phyloP scores from a whole-genome alignment of 2,888 invertebrate species.

The Polietes domitor region DNA sequence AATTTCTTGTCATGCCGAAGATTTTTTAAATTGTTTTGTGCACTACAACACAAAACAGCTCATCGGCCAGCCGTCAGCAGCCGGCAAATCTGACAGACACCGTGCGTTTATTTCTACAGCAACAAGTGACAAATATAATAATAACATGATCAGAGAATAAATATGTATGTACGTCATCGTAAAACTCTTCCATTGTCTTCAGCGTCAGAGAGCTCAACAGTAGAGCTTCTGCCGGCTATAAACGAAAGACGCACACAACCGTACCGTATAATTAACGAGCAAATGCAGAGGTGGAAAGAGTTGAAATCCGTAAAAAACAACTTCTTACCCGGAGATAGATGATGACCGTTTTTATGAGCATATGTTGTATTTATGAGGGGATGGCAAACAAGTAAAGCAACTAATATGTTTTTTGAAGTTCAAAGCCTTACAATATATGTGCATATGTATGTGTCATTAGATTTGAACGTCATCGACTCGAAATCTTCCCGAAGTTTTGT shows the following conservation, averaged over 20 bases:
- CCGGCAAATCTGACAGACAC: too few species aligned
- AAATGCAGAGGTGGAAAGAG: too few species aligned
- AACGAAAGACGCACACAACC: not conserved
- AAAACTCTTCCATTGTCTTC: not conserved
- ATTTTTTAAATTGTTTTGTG: not conserved
- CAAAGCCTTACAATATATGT: too few species aligned
- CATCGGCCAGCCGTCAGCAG: not conserved
- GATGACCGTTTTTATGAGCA: not conserved
- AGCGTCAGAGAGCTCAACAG: not conserved
- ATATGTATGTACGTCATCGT: not conserved
- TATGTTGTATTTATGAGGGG: not conserved
- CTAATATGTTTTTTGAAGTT: too few species aligned
- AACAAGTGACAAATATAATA: not conserved
- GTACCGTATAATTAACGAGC: not conserved
- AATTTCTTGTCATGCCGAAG: not conserved
- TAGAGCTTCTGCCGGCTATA: not conserved
- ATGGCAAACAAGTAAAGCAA: not conserved
- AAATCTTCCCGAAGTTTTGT: too few species aligned
- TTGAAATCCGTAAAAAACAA: not conserved
- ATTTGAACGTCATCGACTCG: too few species aligned
- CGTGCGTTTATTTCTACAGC: too few species aligned
- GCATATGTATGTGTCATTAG: too few species aligned
- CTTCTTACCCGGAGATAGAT: not conserved
- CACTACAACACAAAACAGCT: not conserved
- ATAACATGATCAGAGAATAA: not conserved